A percentile compares a stretch with the other conserved stretches of the same genome.
These are phyloP conservation scores for Geotrupes spiniger DNA, from an alignment of 2,888 invertebrate species.

Conservation along the genomic window DNA sequence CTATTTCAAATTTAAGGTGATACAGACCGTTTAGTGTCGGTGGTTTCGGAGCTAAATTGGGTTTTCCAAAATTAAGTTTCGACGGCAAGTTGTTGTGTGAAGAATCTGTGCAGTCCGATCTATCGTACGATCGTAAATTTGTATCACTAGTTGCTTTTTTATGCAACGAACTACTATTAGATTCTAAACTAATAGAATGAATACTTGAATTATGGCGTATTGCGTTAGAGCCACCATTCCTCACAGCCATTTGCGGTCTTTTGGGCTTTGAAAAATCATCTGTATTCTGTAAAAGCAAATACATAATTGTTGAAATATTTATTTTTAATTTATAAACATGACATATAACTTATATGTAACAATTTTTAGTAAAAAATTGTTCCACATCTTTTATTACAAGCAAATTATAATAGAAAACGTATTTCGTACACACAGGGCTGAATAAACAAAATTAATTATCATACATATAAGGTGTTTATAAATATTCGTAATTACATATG, in stretches of 20 bases:
- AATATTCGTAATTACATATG: too few species aligned
- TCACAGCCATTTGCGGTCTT: slow-evolving; percentile 7
- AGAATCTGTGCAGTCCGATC: slow-evolving; percentile 15
- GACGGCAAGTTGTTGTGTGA: slow-evolving; percentile 42
- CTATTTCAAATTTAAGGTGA: slow-evolving; percentile 6
- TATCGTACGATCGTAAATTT: slow-evolving; percentile 40
- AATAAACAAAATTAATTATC: too few species aligned
- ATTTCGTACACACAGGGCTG: too few species aligned
- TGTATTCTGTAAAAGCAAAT: not conserved
- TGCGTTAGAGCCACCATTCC: slow-evolving; percentile 27
- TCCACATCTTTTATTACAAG: too few species aligned
- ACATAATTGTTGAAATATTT: too few species aligned
- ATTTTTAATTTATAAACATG: too few species aligned
- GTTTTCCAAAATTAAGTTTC: slow-evolving; percentile 68
- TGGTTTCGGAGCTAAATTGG: slow-evolving; percentile 81
- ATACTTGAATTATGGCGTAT: slow-evolving; percentile 25
- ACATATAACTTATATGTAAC: too few species aligned
- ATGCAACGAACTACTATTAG: slow-evolving; percentile 44
- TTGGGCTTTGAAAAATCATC: not conserved
- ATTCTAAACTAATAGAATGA: slow-evolving; percentile 22
- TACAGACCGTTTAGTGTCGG: slow-evolving; percentile 55
- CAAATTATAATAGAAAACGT: too few species aligned
- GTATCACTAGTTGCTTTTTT: slow-evolving; percentile 47
- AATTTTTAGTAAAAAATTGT: too few species aligned
- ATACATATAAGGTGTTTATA: too few species aligned